phyloP scores from a whole-genome alignment of 2,888 invertebrate genomes.

The Mallateleia sp. region DNA sequence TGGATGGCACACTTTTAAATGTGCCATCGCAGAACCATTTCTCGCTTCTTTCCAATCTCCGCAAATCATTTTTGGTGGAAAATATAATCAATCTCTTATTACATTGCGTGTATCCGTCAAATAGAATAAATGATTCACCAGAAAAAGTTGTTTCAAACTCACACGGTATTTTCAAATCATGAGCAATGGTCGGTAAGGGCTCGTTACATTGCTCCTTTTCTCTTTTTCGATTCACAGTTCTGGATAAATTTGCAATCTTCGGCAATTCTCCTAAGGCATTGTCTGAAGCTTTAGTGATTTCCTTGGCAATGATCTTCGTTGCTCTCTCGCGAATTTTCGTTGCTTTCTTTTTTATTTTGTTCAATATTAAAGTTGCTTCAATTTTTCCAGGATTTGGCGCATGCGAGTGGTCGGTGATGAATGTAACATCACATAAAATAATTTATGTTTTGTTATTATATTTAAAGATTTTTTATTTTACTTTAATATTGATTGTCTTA shows the following conservation, averaged over 20 bases:
- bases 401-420: slow-evolving; percentile 4
- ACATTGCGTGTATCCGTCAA: background rate
- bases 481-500: too few relatives aligned
- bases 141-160: background rate
- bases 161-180: background rate
- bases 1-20: slow-evolving; percentile 10
- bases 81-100: slow-evolving; percentile 11
- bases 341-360: slow-evolving; percentile 26
- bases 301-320: background rate
- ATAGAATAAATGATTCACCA: slow-evolving; percentile 9
- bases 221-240: slow-evolving; percentile 12
- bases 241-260: slow-evolving; percentile 2
- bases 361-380: background rate
- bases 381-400: slow-evolving; percentile 15
- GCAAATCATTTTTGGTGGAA: slow-evolving; percentile 9
- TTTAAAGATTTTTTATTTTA: too few relatives aligned
- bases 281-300: slow-evolving; percentile 7
- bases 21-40: slow-evolving; percentile 19
- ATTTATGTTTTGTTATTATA: too few relatives aligned
- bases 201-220: background rate
- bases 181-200: background rate
- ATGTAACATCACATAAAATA: slow-evolving; percentile 9
- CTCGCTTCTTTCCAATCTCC: background rate
- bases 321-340: slow-evolving; percentile 11
- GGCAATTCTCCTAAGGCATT: slow-evolving; percentile 10